Evolutionary conservation across 2,797 vertebrate genomes (phyloP), one percentile per base, ranked within the genome.

Genomic region (Paratrypauchen microcephalus): DNA sequence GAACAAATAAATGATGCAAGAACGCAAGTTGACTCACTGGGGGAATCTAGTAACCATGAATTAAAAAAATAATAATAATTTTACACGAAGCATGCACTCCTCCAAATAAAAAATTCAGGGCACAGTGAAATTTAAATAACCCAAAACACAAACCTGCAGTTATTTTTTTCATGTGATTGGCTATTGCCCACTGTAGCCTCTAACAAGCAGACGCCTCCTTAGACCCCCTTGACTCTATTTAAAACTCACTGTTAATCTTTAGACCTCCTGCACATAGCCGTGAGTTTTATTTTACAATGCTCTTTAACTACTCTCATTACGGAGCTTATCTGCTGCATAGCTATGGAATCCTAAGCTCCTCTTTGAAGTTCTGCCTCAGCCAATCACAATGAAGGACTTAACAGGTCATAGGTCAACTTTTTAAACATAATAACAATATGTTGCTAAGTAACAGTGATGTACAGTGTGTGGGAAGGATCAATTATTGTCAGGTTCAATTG

Each of bases 291-390:
- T 81, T 86, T 74, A 86, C 83, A 87, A 76, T 83, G 63, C 82
- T 84, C 75, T 83, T 81, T 77, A 84, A 88, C 80, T 82, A 75
- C 82, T 87, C 83, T 88, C 88, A 88, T 91, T 87, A 90, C 78
- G 36, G 78, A 77, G 85, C 84, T 90, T 91, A 90, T 87, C 90
- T 87, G 70, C 74, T 76, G 81, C 76, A 52, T 73, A 82, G 86
- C 86, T 70, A 70, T 65, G 66, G 80, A 91, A 86, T 86, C 85
- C 83, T 89, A 86, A 90, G 78, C 87, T 80, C 68, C 72, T 79
- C 81, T 90, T 90, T 92, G 86, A 91, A 85, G 87, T 88, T 76
- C 64, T 69, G 74, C 74, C 80, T 84, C 65, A 84, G 70, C 82
- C 86, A 86, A 88, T 89, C 67, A 68, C 30, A 75, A 59, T 4